Conservation (phyloP, 1,140 invertebrate genomes). For the Argopecten irradians region DNA sequence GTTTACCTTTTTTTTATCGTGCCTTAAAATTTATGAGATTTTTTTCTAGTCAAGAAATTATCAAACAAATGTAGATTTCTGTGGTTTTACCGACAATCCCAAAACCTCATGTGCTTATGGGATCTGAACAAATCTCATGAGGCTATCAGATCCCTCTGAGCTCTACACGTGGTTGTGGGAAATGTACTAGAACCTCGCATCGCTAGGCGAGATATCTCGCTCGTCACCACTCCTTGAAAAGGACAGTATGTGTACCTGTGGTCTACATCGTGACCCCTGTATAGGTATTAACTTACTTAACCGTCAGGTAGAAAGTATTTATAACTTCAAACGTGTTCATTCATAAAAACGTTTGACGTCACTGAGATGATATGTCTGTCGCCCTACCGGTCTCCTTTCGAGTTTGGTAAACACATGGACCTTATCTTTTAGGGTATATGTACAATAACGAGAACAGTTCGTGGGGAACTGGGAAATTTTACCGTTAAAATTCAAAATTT, state of each 20-base stretch:
- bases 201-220: neutral
- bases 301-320: neutral
- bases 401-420: neutral
- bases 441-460: neutral
- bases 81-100: neutral
- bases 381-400: neutral
- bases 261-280: neutral
- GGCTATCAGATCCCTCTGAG: no score
- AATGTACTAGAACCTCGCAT: neutral
- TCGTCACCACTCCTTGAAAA: neutral
- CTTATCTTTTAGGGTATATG: no score
- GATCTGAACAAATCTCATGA: no score
- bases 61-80: neutral
- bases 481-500: no score
- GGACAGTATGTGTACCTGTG: slow-evolving; percentile 14
- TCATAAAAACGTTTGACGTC: neutral
- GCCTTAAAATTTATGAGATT: neutral
- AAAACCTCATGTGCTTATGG: neutral
- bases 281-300: neutral
- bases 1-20: neutral
- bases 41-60: neutral
- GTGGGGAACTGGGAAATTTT: neutral
- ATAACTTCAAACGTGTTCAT: slow-evolving; percentile 2
- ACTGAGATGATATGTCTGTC: neutral
- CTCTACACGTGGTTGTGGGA: neutral